phyloP scores from a whole-genome alignment of 2,113 vertebrate genomes.

The Podocnemis expansa region DNA sequence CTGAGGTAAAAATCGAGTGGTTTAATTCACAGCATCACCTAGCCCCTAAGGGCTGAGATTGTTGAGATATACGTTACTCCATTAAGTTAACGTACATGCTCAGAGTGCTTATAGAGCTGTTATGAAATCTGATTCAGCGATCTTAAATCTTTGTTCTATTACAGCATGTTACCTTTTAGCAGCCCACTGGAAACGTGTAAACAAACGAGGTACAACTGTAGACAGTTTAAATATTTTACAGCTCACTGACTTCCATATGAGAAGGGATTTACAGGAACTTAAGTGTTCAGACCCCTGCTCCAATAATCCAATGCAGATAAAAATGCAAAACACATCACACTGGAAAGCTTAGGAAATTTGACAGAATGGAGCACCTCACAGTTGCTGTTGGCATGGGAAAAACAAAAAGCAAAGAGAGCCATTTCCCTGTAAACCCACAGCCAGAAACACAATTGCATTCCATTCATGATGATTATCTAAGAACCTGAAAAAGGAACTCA shows the following conservation, averaged over 20 bases:
- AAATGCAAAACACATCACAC: neutral
- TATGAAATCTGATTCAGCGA: neutral
- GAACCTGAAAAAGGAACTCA: neutral
- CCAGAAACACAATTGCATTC: neutral
- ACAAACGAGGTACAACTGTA: neutral
- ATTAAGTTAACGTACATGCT: neutral
- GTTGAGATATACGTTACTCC: rapidly evolving
- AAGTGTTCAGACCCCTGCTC: conserved; percentile 4
- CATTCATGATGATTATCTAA: neutral
- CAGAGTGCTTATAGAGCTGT: neutral
- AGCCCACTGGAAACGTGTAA: conserved; percentile 10
- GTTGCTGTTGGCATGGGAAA: neutral
- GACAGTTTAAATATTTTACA: conserved; percentile 26
- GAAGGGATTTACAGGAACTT: conserved; percentile 10
- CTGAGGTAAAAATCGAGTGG: neutral
- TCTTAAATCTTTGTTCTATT: neutral
- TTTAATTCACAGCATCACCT: neutral
- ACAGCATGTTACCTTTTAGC: conserved; percentile 7
- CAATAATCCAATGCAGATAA: conserved; percentile 8
- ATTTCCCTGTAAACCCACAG: rapidly evolving
- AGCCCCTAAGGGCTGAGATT: neutral
- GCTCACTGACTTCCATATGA: conserved; percentile 11
- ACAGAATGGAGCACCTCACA: rapidly evolving
- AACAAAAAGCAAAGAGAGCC: neutral
- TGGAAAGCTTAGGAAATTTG: neutral